Percentiles rank a stretch among this genome's conserved stretches.
phyloP scores from a whole-genome alignment of 2,113 vertebrate species.

The Craseonycteris thonglongyai region DNA sequence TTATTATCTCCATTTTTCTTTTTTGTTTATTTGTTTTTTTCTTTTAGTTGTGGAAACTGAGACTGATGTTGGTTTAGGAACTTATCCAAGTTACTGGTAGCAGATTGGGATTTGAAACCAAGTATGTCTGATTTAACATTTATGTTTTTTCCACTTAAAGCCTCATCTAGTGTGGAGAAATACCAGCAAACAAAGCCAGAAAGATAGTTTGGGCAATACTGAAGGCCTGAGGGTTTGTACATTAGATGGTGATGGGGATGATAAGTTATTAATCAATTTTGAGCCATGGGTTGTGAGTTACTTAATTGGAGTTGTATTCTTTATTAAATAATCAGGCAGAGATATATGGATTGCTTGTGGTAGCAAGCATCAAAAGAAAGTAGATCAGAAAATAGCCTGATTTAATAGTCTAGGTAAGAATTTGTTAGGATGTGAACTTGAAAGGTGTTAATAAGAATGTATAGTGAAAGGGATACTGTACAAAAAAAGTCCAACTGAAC shows the following conservation, averaged over 20 bases:
- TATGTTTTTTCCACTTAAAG: not conserved
- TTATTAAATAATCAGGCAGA: not conserved
- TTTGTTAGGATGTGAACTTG: not conserved
- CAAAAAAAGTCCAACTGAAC: not conserved
- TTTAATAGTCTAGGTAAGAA: conserved; percentile 5
- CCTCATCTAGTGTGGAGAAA: not conserved
- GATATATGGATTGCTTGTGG: not conserved
- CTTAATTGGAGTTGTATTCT: not conserved
- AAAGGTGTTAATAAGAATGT: not conserved
- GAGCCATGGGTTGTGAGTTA: not conserved
- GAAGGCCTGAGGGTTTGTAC: not conserved
- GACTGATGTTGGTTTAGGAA: not conserved
- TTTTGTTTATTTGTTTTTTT: not conserved
- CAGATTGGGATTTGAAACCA: not conserved
- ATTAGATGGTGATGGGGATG: not conserved
- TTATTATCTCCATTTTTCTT: not conserved
- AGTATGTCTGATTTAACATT: not conserved
- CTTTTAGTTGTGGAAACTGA: not conserved
- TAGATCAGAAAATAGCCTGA: not conserved
- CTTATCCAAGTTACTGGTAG: not conserved
- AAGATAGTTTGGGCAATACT: not conserved
- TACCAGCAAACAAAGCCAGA: not conserved
- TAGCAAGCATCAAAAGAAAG: conserved; percentile 9
- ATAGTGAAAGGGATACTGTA: not conserved
- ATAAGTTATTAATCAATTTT: not conserved